These are phyloP conservation scores for Tangara arthus DNA, from an alignment of 2,797 vertebrate species.

Conservation along the genomic window DNA sequence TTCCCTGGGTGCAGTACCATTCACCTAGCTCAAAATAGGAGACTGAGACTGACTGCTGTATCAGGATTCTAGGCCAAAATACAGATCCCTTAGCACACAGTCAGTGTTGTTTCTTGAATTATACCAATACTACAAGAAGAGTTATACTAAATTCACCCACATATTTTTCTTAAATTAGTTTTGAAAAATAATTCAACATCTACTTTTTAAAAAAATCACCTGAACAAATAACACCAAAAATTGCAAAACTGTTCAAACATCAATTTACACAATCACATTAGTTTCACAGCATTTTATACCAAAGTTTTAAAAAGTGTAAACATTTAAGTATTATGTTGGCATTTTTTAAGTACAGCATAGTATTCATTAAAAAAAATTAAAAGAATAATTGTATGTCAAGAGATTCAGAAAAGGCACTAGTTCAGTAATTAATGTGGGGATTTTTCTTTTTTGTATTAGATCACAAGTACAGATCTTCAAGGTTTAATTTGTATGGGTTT, in stretches of 20 bases:
- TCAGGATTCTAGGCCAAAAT: background rate
- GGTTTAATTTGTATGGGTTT: background rate
- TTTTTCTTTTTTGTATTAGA: background rate
- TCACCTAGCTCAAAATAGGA: background rate
- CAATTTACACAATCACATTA: background rate
- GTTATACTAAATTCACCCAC: background rate
- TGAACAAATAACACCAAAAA: background rate
- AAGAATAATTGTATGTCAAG: background rate
- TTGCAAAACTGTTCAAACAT: background rate
- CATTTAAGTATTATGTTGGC: background rate
- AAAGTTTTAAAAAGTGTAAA: background rate
- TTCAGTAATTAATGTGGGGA: background rate
- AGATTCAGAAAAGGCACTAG: background rate
- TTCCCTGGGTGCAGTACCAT: background rate
- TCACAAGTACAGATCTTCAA: background rate
- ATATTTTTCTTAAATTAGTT: background rate
- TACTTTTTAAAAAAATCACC: background rate
- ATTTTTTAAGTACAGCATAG: background rate
- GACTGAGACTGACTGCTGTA: background rate
- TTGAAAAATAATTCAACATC: background rate
- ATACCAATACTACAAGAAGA: background rate
- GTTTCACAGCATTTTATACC: background rate
- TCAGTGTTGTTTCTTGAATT: background rate
- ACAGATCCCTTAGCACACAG: background rate
- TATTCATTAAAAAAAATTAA: background rate